Evolutionary conservation across 1,140 invertebrate genomes (phyloP).

Genomic region (Bombus sibiricus): DNA sequence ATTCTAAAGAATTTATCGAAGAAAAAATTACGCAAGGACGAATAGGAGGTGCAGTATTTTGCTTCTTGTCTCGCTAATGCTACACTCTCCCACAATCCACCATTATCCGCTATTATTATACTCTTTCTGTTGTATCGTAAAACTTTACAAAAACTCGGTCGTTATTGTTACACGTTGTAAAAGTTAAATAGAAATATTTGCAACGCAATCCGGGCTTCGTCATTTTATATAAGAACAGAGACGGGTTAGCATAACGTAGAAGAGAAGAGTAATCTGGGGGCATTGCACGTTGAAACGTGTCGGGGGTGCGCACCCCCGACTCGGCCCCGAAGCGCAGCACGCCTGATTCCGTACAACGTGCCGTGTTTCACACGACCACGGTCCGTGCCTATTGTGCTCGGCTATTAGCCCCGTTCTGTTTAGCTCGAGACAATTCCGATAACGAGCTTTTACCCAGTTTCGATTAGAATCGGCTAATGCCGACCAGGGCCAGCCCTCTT

Average conservation of each 20-base stretch:
- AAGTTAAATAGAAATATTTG: no score
- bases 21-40: no score
- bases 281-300: background rate
- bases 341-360: slow-evolving; percentile 25
- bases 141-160: no score
- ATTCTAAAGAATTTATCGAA: no score
- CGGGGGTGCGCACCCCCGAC: background rate
- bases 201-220: no score
- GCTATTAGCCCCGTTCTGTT: slow-evolving; percentile 38
- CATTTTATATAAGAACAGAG: background rate
- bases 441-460: slow-evolving; percentile 64
- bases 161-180: no score
- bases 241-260: background rate
- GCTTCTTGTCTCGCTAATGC: no score
- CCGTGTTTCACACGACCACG: slow-evolving; percentile 36
- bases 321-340: background rate
- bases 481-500: background rate
- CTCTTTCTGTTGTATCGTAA: no score
- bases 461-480: slow-evolving; percentile 53
- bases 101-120: no score
- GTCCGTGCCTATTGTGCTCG: slow-evolving; percentile 22
- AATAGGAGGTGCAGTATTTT: no score
- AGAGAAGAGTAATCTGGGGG: background rate
- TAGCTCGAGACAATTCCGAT: slow-evolving; percentile 56
- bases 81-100: no score